A percentile compares a stretch with the other conserved stretches of the same genome.
phyloP scores from a whole-genome alignment of 2,113 vertebrate species.

The Loxodonta africana region DNA sequence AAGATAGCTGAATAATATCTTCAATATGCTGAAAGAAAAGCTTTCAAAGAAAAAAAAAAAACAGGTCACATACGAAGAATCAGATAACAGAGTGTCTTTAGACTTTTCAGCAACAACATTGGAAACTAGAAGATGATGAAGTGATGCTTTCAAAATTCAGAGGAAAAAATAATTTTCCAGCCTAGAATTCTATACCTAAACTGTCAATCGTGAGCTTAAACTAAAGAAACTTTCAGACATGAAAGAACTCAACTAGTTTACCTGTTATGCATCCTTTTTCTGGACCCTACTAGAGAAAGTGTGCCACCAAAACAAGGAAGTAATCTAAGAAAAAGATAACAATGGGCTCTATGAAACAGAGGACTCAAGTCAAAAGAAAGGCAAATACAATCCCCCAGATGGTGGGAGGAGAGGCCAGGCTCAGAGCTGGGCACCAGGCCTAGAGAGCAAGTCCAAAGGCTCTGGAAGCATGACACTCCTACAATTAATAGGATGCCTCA shows the following conservation, averaged over 20 bases:
- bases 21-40: conserved; percentile 15
- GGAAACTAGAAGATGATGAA: neutral
- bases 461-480: neutral
- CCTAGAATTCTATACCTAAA: conserved; percentile 16
- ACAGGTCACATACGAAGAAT: conserved; percentile 39
- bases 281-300: neutral
- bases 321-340: neutral
- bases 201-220: neutral
- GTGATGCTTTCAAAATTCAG: neutral
- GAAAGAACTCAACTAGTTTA: conserved; percentile 34
- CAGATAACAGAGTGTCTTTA: conserved; percentile 19
- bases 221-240: conserved; percentile 13
- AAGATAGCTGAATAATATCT: conserved; percentile 27
- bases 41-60: conserved; percentile 48
- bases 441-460: neutral
- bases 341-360: neutral
- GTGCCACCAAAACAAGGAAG: neutral
- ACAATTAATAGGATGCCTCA: neutral
- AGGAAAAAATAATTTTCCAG: neutral
- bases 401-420: neutral
- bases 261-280: neutral
- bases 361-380: neutral
- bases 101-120: neutral
- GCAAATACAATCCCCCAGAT: neutral
- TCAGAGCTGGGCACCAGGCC: neutral